These are phyloP conservation scores for Lynx canadensis DNA, from an alignment of 2,113 vertebrate species.

Conservation along the genomic window DNA sequence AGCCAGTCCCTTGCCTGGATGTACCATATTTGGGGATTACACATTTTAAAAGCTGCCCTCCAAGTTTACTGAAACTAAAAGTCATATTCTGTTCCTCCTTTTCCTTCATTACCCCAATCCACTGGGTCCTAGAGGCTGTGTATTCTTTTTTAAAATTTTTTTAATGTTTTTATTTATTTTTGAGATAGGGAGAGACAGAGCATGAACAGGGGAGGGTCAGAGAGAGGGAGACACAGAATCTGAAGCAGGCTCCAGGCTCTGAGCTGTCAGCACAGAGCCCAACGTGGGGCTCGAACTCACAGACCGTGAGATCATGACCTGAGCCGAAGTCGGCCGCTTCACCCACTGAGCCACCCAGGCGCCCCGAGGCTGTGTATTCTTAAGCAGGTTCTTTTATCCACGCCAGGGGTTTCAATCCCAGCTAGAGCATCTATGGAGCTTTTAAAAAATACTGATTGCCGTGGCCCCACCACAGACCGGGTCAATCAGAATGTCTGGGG, in stretches of 20 bases:
- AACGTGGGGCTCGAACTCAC: background rate
- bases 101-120: background rate
- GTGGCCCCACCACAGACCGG: background rate
- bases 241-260: background rate
- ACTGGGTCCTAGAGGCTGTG: background rate
- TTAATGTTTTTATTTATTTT: too few relatives aligned
- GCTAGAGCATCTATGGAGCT: background rate
- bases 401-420: background rate
- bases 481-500: background rate
- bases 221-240: background rate
- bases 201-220: background rate
- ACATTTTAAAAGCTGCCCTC: slow-evolving; percentile 19
- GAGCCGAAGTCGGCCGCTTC: background rate
- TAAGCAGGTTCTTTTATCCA: slow-evolving; percentile 18
- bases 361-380: background rate
- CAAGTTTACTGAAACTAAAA: slow-evolving; percentile 20
- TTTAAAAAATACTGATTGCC: background rate
- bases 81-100: slow-evolving; percentile 11
- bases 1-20: background rate
- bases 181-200: too few relatives aligned
- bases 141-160: background rate
- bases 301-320: background rate
- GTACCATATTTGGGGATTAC: background rate
- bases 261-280: background rate
- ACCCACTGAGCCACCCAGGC: background rate